These are phyloP conservation scores for Agelaius phoeniceus DNA, from an alignment of 2,113 vertebrate genomes.

Conservation along the genomic window DNA sequence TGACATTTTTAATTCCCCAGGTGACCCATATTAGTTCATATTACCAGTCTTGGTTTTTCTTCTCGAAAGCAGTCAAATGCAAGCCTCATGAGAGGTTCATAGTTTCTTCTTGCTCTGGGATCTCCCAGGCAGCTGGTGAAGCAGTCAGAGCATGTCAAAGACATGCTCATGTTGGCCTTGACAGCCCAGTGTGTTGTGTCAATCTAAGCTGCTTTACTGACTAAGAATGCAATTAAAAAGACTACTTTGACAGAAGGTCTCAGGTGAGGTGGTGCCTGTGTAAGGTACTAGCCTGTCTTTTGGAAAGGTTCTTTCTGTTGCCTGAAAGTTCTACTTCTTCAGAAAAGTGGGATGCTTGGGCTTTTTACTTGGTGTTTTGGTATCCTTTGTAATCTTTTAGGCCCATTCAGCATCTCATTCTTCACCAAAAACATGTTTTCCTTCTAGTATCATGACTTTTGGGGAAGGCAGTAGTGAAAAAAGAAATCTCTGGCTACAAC, in stretches of 20 bases:
- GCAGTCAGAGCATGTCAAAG: neutral
- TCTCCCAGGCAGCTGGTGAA: neutral
- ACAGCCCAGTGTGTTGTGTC: neutral
- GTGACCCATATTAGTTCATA: neutral
- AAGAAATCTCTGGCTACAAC: neutral
- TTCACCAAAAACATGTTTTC: neutral
- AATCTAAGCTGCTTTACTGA: neutral
- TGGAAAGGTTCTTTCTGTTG: neutral
- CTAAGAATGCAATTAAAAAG: neutral
- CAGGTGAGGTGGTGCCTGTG: neutral
- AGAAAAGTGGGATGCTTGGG: neutral
- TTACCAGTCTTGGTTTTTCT: neutral
- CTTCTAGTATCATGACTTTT: neutral
- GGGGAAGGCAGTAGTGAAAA: neutral
- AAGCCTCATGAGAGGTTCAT: neutral
- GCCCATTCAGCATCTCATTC: neutral
- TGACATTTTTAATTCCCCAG: neutral
- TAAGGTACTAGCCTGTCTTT: neutral
- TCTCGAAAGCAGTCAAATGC: neutral
- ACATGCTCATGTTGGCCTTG: fast-evolving
- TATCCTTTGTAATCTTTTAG: neutral
- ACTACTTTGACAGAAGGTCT: neutral
- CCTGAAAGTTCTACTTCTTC: neutral
- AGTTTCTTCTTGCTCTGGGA: neutral
- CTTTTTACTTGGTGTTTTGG: neutral